These are phyloP conservation scores for Caenorhabditis angaria DNA, from an alignment of 2,888 invertebrate species.

Conservation along the genomic window DNA sequence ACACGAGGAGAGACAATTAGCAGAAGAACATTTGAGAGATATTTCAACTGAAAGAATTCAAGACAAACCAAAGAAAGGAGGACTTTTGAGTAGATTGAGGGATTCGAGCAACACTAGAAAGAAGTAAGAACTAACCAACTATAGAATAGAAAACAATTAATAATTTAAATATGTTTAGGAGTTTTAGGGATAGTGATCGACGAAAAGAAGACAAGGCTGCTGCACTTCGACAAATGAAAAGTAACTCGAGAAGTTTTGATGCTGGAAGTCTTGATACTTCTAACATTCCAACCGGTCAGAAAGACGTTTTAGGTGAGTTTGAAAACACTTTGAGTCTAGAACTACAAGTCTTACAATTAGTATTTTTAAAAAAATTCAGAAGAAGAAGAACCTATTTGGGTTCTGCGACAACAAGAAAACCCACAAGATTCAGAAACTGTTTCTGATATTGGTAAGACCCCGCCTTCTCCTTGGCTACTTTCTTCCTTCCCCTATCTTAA, in stretches of 20 bases:
- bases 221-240: slow-evolving; percentile 41
- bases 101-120: slow-evolving; percentile 68
- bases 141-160: slow-evolving; percentile 15
- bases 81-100: slow-evolving; percentile 67
- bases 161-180: slow-evolving; percentile 9
- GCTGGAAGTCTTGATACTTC: slow-evolving; percentile 50
- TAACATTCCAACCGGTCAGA: slow-evolving; percentile 41
- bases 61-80: slow-evolving; percentile 64
- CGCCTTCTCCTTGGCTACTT: neutral
- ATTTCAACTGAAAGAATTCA: slow-evolving; percentile 46
- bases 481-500: neutral
- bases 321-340: neutral
- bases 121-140: slow-evolving; percentile 29
- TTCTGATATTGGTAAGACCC: slow-evolving; percentile 1
- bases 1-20: slow-evolving; percentile 63
- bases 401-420: slow-evolving; percentile 22
- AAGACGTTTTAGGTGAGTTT: slow-evolving; percentile 54
- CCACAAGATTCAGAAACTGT: neutral
- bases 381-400: slow-evolving; percentile 39
- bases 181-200: slow-evolving; percentile 38
- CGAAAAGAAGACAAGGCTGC: slow-evolving; percentile 41
- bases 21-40: slow-evolving; percentile 65
- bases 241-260: slow-evolving; percentile 58
- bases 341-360: too few relatives aligned
- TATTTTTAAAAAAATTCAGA: slow-evolving; percentile 20